Percentiles rank a stretch among this genome's conserved stretches.
Evolutionary conservation across 2,113 vertebrate species (phyloP).

Genomic region (Camelus dromedarius): DNA sequence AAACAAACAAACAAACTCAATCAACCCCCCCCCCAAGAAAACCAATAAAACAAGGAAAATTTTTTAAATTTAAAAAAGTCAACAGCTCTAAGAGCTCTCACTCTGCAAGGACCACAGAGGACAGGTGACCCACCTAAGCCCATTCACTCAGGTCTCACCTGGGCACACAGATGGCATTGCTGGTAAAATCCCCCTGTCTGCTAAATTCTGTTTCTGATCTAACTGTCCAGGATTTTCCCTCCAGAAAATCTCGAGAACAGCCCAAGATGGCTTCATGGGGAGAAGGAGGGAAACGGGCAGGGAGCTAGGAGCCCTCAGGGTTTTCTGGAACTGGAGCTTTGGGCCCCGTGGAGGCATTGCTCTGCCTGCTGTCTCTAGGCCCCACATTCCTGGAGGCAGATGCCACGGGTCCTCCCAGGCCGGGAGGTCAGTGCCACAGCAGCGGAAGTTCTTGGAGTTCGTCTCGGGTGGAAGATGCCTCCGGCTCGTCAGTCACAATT

Average conservation of each 20-base stretch:
- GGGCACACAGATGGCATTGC: accelerated
- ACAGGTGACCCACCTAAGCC: neutral
- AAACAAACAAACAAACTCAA: too few relatives aligned
- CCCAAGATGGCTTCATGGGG: neutral
- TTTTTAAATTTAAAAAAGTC: too few relatives aligned
- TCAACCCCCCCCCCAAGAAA: too few relatives aligned
- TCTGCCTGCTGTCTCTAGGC: neutral
- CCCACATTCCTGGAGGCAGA: conserved; percentile 77
- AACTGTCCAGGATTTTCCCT: neutral
- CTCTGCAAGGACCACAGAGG: neutral
- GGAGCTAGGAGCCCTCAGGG: neutral
- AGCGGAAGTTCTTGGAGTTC: conserved; percentile 73
- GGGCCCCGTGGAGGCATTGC: neutral
- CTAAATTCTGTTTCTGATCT: neutral
- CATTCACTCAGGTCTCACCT: neutral
- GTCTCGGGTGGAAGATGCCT: conserved; percentile 59
- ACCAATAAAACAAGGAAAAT: too few relatives aligned
- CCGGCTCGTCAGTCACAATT: neutral
- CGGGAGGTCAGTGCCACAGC: neutral
- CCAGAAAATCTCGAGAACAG: neutral
- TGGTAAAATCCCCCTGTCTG: neutral
- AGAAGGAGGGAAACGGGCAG: neutral
- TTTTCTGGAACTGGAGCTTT: neutral
- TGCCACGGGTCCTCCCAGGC: conserved; percentile 19
- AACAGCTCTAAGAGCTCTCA: neutral